Percentiles rank a stretch among this genome's conserved stretches.
phyloP scores from a whole-genome alignment of 1,140 invertebrate species.

The Hyposmocoma kahamanoa region DNA sequence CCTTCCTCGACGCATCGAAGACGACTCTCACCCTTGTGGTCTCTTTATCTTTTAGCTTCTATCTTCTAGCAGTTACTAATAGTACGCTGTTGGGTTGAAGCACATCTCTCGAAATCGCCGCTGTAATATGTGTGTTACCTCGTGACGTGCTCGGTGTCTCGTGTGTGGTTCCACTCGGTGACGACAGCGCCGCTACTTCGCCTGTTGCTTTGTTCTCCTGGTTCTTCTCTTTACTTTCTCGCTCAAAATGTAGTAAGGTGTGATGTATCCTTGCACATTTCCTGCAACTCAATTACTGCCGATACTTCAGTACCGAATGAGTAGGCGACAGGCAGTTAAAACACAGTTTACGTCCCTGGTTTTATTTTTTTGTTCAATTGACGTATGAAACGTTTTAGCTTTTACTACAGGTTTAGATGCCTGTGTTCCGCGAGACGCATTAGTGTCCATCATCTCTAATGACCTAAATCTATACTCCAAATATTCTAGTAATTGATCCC shows the following conservation, averaged over 20 bases:
- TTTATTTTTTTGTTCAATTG: background rate
- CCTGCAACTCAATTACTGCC: slow-evolving; percentile 8
- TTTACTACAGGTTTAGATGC: background rate
- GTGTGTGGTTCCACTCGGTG: background rate
- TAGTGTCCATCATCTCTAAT: slow-evolving; percentile 12
- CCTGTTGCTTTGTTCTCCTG: no score
- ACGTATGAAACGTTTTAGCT: background rate
- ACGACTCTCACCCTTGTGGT: slow-evolving; percentile 44
- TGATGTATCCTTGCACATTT: slow-evolving; percentile 15
- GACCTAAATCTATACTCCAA: slow-evolving; percentile 18
- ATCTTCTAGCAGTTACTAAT: slow-evolving; percentile 18
- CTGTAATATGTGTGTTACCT: background rate
- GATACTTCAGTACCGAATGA: slow-evolving; percentile 9
- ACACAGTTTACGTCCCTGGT: slow-evolving; percentile 5
- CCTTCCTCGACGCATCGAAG: slow-evolving; percentile 38
- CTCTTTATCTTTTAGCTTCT: slow-evolving; percentile 9
- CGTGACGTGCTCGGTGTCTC: background rate
- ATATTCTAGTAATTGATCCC: slow-evolving; percentile 12
- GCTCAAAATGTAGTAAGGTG: slow-evolving; percentile 13
- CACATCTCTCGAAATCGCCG: background rate
- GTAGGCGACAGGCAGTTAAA: slow-evolving; percentile 19
- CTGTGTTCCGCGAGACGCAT: background rate
- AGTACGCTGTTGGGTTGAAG: slow-evolving; percentile 11
- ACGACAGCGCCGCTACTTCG: background rate
- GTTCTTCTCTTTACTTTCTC: slow-evolving; percentile 8